phyloP scores from a whole-genome alignment of 2,113 vertebrate genomes.

The Martes martes region DNA sequence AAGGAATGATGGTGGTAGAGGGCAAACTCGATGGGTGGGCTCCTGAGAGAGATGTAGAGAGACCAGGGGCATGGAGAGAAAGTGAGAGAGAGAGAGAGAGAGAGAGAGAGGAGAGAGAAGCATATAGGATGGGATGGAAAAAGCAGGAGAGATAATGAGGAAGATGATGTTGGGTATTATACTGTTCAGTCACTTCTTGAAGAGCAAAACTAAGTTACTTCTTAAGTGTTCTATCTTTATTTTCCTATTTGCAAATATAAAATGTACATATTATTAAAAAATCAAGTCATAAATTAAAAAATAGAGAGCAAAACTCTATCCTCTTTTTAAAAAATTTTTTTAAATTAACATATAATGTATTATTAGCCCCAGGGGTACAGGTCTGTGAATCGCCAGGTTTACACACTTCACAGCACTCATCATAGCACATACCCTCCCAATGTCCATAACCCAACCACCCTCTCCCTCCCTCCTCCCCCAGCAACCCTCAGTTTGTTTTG shows the following conservation, averaged over 20 bases:
- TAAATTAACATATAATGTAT: too few species aligned
- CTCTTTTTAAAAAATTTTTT: neutral
- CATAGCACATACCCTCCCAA: too few species aligned
- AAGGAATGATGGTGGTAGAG: neutral
- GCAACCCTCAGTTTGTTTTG: too few species aligned
- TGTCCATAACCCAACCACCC: too few species aligned
- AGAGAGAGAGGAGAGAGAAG: neutral
- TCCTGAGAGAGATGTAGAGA: neutral
- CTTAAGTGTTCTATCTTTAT: neutral
- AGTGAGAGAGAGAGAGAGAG: neutral
- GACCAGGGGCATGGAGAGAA: neutral
- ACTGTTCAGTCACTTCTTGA: neutral
- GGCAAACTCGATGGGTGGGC: neutral
- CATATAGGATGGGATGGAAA: neutral
- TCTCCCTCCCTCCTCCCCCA: rapidly evolving
- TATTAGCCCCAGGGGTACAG: too few species aligned
- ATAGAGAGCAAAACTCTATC: neutral
- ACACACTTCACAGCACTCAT: too few species aligned
- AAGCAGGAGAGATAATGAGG: neutral
- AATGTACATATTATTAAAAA: neutral
- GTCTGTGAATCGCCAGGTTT: too few species aligned
- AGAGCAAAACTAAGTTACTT: neutral
- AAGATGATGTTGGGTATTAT: too few species aligned
- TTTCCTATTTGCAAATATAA: neutral
- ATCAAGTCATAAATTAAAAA: neutral